Evolutionary conservation across 2,113 vertebrate species (phyloP).

Genomic region (Paedocypris sp.): DNA sequence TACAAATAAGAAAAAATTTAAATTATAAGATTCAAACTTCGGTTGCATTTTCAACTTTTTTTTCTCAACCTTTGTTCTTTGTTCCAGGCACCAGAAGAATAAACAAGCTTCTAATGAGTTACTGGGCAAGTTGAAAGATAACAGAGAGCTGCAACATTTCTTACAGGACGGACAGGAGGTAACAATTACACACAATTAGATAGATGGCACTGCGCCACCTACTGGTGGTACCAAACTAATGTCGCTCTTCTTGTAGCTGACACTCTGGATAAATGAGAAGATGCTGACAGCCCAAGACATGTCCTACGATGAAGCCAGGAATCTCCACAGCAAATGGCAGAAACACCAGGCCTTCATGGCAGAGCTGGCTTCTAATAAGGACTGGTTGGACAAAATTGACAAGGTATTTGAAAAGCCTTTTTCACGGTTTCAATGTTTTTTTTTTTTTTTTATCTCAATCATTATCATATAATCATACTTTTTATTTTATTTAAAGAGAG

Average conservation of each 20-base stretch:
- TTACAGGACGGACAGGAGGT: slow-evolving; percentile 91
- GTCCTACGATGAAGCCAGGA: slow-evolving; percentile 84
- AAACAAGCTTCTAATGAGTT: slow-evolving; percentile 73
- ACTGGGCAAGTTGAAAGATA: slow-evolving; percentile 76
- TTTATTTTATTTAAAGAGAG: no score
- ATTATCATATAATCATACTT: no score
- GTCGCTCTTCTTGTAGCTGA: slow-evolving; percentile 57
- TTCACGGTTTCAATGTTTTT: neutral
- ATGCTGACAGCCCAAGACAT: slow-evolving; percentile 88
- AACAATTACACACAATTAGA: no score
- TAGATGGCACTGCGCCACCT: no score
- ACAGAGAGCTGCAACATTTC: slow-evolving; percentile 85
- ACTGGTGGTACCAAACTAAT: neutral
- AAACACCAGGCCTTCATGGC: slow-evolving; percentile 93
- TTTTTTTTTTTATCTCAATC: no score
- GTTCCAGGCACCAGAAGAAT: slow-evolving; percentile 72
- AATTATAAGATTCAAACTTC: no score
- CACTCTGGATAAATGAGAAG: slow-evolving; percentile 87
- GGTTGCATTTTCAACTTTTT: neutral
- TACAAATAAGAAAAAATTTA: no score
- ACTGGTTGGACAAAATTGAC: slow-evolving; percentile 87
- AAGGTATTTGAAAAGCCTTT: slow-evolving; percentile 52
- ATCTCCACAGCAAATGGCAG: slow-evolving; percentile 92
- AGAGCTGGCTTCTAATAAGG: slow-evolving; percentile 84
- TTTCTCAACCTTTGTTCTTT: neutral